Conservation (phyloP, 2,888 invertebrate genomes). For the Ophioninae sp. region DNA sequence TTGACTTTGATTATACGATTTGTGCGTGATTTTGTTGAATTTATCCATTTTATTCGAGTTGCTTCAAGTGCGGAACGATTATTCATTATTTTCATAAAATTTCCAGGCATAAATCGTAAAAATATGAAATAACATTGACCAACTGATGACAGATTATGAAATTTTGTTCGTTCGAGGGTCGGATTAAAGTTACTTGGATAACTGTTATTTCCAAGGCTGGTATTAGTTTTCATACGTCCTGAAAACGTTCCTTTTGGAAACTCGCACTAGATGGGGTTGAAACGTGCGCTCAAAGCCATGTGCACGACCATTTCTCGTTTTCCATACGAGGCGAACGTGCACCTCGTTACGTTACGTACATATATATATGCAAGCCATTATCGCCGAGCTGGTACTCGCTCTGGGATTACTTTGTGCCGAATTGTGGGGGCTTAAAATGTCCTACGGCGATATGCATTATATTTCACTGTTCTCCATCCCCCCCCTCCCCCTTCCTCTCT, state of each 20-base stretch:
- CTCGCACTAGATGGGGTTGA: slow-evolving; percentile 15
- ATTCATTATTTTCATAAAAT: too few species aligned
- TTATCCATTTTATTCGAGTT: too few species aligned
- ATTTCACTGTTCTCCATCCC: slow-evolving; percentile 12
- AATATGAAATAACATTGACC: background rate
- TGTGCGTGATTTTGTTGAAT: too few species aligned
- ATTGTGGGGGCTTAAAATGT: slow-evolving; percentile 39
- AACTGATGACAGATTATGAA: background rate
- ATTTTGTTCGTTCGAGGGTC: background rate
- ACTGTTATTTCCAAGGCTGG: background rate
- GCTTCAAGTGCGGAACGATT: too few species aligned
- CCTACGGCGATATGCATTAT: slow-evolving; percentile 33
- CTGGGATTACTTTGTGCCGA: slow-evolving; percentile 44
- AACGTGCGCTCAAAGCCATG: slow-evolving; percentile 37
- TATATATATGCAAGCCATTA: slow-evolving; percentile 42
- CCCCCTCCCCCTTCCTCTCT: background rate
- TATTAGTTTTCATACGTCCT: slow-evolving; percentile 17
- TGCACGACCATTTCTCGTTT: slow-evolving; percentile 23
- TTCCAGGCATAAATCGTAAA: too few species aligned
- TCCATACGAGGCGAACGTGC: slow-evolving; percentile 43
- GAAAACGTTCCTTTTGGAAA: slow-evolving; percentile 22
- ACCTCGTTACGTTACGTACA: slow-evolving; percentile 33
- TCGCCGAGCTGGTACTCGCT: slow-evolving; percentile 29
- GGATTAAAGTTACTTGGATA: slow-evolving; percentile 1
- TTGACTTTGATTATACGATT: too few species aligned